Evolutionary conservation across 2,888 invertebrate species (phyloP).

Genomic region (Mechanitis messenoides): DNA sequence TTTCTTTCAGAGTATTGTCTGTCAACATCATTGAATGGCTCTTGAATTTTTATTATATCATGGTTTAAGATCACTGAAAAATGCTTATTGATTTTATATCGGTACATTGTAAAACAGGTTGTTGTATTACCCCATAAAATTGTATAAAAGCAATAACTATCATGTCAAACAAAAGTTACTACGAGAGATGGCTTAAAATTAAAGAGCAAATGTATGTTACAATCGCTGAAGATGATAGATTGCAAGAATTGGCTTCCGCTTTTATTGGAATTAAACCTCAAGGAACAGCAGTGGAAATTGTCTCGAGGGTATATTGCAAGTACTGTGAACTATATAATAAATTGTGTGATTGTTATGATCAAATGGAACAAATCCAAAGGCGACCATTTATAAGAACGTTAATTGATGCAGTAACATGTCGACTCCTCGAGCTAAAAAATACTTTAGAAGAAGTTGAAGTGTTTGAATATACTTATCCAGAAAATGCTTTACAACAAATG

Average conservation of each 20-base stretch:
- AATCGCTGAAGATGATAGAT: slow-evolving; percentile 49
- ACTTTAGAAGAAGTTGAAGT: slow-evolving; percentile 75
- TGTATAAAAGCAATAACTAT: slow-evolving; percentile 2
- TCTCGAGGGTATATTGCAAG: slow-evolving; percentile 69
- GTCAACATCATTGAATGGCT: too few species aligned
- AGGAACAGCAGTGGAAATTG: slow-evolving; percentile 63
- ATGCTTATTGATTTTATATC: background rate
- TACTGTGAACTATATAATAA: slow-evolving; percentile 75
- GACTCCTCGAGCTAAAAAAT: slow-evolving; percentile 77
- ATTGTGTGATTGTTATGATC: slow-evolving; percentile 78
- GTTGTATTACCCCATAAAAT: slow-evolving; percentile 2
- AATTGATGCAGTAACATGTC: slow-evolving; percentile 76
- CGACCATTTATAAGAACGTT: slow-evolving; percentile 73
- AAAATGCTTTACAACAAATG: slow-evolving; percentile 81
- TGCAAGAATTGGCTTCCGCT: slow-evolving; percentile 51
- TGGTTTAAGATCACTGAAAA: slow-evolving; percentile 3
- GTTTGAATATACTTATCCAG: slow-evolving; percentile 82
- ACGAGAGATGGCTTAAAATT: slow-evolving; percentile 55
- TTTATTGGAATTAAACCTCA: slow-evolving; percentile 63
- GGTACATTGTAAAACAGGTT: slow-evolving; percentile 6
- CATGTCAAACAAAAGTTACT: slow-evolving; percentile 62
- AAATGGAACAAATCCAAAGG: slow-evolving; percentile 79
- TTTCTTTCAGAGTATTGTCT: too few species aligned
- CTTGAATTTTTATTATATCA: background rate
- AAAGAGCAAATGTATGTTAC: slow-evolving; percentile 47